phyloP scores from a whole-genome alignment of 1,140 invertebrate genomes.

The Zeugodacus cucurbitae region DNA sequence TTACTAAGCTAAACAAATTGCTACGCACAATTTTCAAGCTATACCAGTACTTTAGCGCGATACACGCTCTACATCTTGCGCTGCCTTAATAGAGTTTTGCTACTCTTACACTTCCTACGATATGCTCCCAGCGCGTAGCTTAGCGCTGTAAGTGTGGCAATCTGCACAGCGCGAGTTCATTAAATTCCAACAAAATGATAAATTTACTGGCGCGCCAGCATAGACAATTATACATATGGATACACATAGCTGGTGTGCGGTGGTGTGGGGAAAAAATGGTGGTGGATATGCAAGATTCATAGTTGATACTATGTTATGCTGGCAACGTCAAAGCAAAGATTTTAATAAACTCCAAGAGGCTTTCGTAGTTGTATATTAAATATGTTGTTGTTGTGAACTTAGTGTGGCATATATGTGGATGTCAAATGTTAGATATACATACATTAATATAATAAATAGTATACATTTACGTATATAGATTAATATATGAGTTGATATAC shows the following conservation, averaged over 20 bases:
- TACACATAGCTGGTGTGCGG: neutral
- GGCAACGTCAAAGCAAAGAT: neutral
- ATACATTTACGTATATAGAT: no score
- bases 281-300: neutral
- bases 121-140: neutral
- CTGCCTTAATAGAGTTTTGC: neutral
- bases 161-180: slow-evolving; percentile 6
- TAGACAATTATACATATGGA: neutral
- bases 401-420: neutral
- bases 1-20: slow-evolving; percentile 17
- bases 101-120: neutral
- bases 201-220: neutral
- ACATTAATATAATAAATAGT: no score
- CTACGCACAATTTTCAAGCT: slow-evolving; percentile 27
- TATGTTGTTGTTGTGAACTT: neutral
- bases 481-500: no score
- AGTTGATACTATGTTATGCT: neutral
- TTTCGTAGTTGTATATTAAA: neutral
- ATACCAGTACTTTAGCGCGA: neutral
- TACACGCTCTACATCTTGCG: neutral
- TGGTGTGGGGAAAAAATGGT: neutral
- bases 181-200: slow-evolving; percentile 31
- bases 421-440: neutral
- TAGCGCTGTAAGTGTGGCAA: neutral
- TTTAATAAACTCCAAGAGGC: neutral